Evolutionary conservation across 2,113 vertebrate genomes (phyloP), one percentile per base, ranked within the genome.

Genomic region (Irena cyanogastra): DNA sequence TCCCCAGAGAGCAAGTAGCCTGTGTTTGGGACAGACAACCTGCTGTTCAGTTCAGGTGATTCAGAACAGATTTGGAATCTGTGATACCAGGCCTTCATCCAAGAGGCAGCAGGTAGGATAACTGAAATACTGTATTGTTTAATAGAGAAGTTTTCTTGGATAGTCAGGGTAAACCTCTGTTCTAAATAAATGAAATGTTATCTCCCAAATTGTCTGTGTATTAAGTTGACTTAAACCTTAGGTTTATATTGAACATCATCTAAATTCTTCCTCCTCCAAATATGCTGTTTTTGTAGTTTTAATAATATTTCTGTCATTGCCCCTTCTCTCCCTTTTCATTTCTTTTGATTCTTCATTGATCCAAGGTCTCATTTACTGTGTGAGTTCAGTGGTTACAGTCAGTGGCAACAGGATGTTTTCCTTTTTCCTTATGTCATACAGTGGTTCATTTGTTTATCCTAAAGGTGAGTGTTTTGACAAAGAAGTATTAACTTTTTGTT

Each of bases 361-460:
- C 31, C 14, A 56, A 50, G 21, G 10, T 89, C 41, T 92, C 27
- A 19, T 89, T 83, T 78, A 59, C 44, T 80, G n/a, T 75, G 52
- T 57, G 28, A 87, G 91, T 84, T 89, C 39, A 60, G 45, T 50
- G 39, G 39, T 65, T 76, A 50, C 66, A 68, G 19, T 69, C 50
- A 80, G 44, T 47, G 20, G 49, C 65, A 90, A 71, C 50, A 89
- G 90, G 72, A 93, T 89, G 60, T 94, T 96, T 91, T 92, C 41
- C 52, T 83, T 90, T 87, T 66, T 68, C 66, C 31, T 9, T 85
- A 15, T 20, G 22, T 75, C 90, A 47, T 45, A 21, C 54, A 56
- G 52, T 81, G 35, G 71, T 89, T 93, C 53, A 35, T 77, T 94
- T 81, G 49, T 87, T 89, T 87, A 61, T 80, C 23, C 39, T 77